Base-by-base conservation (phyloP, 2,888 invertebrate genomes). In the Dasypolia templi region DNA sequence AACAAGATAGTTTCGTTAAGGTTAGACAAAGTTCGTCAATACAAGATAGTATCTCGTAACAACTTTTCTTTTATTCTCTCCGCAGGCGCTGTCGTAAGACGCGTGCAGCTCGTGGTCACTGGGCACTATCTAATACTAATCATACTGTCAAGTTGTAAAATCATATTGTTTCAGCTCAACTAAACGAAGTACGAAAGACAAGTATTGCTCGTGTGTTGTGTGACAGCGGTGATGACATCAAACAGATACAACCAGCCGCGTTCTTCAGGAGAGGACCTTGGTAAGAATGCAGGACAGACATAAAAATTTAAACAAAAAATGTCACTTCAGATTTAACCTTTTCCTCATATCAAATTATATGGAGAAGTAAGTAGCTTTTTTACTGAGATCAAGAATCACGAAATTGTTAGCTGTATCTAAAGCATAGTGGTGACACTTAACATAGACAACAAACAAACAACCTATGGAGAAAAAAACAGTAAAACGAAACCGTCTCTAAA, bases 201-300 rank as follows among this genome's bases (percentile, higher is more conserved):
- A 97, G 97, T 79, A 96, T 98, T 84, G 97, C 98, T 0, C 96
- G 98, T 79, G 90, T 98, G 62, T 91, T 98, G 79, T 98, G 98
- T 89, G 97, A 98, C 89, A 98, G 97, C 89, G 97, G 97, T 6
- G 97, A 97, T 87, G 91, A 96, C 68, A 96, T 98, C 67, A 90
- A 93, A 78, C 93, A 95, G 12, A 97, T 98, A 39, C 90, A 91
- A 62, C 89, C 87, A 0, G 80, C 76, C 0, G 89, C 88, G 3
- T 74, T 90, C 46, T 77, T 86, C 29, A 81, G 86, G 39, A 79
- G 66, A 26, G 61, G 75, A 35, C 61, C 73, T 67, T 86, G 87
- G 89, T 89, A 82, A 77, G 77, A 12, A 44, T 56, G 32, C 64
- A 19, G 29, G n/a, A 12, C 3, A 32, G n/a, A n/a, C 4, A 19